Conservation (phyloP, 2,888 invertebrate species). For the Apocheima hispidaria region DNA sequence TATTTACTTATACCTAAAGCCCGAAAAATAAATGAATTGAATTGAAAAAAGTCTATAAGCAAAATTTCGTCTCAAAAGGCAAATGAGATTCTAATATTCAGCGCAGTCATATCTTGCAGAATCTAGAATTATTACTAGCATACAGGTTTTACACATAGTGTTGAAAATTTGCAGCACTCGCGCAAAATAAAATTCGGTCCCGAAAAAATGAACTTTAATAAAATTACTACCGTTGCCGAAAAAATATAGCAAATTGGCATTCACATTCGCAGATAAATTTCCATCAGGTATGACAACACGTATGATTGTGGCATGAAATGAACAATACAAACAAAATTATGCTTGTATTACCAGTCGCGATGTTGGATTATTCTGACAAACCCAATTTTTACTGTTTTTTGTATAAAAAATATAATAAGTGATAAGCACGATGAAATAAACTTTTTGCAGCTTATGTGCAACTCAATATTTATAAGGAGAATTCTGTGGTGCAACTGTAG, state of each 20-base stretch:
- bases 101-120: too few species aligned
- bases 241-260: constrained; percentile 41
- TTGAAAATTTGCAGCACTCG: not conserved
- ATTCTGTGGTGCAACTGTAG: too few species aligned
- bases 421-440: not conserved
- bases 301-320: constrained; percentile 31
- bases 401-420: not conserved
- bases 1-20: too few species aligned
- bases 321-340: constrained; percentile 25
- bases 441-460: too few species aligned
- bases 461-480: too few species aligned
- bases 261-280: constrained; percentile 36
- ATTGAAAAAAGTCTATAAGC: too few species aligned
- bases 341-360: constrained; percentile 11
- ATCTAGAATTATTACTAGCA: not conserved
- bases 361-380: constrained; percentile 8
- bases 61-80: too few species aligned
- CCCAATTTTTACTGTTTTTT: constrained; percentile 3
- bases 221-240: constrained; percentile 31
- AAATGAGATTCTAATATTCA: too few species aligned
- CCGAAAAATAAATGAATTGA: too few species aligned
- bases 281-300: constrained; percentile 35
- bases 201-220: constrained; percentile 37
- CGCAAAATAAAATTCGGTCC: constrained; percentile 18
- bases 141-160: not conserved